These are phyloP conservation scores for Hafferia zeledoni DNA, from an alignment of 2,797 vertebrate genomes.

Conservation along the genomic window DNA sequence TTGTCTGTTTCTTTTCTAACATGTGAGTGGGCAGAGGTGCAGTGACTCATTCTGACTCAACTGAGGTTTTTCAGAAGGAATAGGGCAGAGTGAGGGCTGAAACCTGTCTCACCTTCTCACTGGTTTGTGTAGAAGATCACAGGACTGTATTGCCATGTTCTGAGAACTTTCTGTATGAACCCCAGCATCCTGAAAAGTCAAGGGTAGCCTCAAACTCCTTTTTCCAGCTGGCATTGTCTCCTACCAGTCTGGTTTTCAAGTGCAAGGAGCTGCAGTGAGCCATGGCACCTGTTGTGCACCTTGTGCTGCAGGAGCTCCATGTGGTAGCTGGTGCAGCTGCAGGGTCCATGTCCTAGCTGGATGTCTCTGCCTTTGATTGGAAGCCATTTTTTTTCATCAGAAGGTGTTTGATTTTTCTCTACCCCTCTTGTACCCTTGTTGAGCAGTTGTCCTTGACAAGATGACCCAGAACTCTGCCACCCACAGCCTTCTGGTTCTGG, in stretches of 20 bases:
- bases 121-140: not conserved
- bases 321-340: not conserved
- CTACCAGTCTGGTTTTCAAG: not conserved
- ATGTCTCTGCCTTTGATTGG: not conserved
- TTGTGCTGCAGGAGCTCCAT: not conserved
- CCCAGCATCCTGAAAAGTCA: not conserved
- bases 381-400: not conserved
- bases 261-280: not conserved
- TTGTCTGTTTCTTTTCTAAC: not conserved
- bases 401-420: not conserved
- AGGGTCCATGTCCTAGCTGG: not conserved
- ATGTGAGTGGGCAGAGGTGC: not conserved
- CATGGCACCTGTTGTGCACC: rapidly evolving
- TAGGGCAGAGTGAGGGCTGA: not conserved
- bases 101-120: not conserved
- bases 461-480: not conserved
- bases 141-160: not conserved
- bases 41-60: conserved; percentile 30
- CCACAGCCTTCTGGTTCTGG: not conserved
- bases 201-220: not conserved
- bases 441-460: not conserved
- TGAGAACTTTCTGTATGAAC: not conserved
- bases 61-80: conserved; percentile 15
- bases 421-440: not conserved
- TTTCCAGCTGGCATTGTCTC: not conserved